A percentile compares a stretch with the other conserved stretches of the same genome.
phyloP scores from a whole-genome alignment of 2,113 vertebrate genomes.

The Castor canadensis region DNA sequence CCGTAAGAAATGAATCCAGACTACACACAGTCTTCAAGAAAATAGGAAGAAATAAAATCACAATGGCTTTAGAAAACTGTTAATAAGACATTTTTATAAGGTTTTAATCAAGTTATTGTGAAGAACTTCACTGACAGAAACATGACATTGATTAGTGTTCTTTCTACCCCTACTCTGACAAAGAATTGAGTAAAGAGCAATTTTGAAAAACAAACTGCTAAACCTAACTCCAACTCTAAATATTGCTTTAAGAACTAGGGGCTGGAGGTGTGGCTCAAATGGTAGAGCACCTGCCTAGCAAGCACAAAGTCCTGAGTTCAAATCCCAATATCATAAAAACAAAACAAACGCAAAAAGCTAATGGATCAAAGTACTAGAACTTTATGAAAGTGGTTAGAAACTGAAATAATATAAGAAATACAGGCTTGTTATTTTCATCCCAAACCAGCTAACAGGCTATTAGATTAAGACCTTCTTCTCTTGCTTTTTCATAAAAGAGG shows the following conservation, averaged over 20 bases:
- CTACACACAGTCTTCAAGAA: no score
- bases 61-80: not conserved
- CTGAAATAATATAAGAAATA: not conserved
- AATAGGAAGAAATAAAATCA: not conserved
- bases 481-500: not conserved
- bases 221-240: not conserved
- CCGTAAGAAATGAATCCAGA: not conserved
- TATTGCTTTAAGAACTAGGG: not conserved
- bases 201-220: slow-evolving; percentile 18
- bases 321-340: no score
- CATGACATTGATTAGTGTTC: not conserved
- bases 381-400: not conserved
- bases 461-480: not conserved
- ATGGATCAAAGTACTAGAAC: not conserved
- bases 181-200: not conserved
- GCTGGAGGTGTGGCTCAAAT: no score
- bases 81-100: not conserved
- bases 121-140: slow-evolving; percentile 16
- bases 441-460: slow-evolving; percentile 8
- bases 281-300: no score
- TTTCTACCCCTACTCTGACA: not conserved
- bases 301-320: no score
- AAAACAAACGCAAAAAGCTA: not conserved
- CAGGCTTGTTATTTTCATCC: not conserved
- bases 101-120: not conserved